These are phyloP conservation scores for Bombyx mandarina DNA, from an alignment of 1,140 invertebrate species.

Conservation along the genomic window DNA sequence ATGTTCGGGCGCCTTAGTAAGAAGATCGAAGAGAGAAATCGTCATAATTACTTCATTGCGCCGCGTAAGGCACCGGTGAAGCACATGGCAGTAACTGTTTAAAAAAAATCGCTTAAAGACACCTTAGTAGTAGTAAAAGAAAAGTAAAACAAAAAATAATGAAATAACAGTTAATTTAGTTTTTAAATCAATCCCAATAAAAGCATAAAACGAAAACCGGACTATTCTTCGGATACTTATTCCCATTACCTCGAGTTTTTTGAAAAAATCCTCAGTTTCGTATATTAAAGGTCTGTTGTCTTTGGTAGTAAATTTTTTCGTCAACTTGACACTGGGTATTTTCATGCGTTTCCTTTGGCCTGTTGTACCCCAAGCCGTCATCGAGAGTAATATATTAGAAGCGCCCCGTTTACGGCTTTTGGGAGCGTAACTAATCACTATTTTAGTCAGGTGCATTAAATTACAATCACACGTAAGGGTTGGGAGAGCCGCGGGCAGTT, in stretches of 20 bases:
- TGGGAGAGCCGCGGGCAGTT: constrained; percentile 18
- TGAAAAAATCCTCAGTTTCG: constrained; percentile 56
- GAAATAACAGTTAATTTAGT: too few relatives aligned
- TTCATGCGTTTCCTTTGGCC: constrained; percentile 43
- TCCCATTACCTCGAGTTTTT: constrained; percentile 50
- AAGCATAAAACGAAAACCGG: too few relatives aligned
- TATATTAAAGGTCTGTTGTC: constrained; percentile 23
- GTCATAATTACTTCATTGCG: too few relatives aligned
- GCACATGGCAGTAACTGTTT: too few relatives aligned
- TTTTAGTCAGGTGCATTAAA: constrained; percentile 44
- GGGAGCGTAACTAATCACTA: constrained; percentile 45
- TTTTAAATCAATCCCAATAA: too few relatives aligned
- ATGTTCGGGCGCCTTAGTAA: too few relatives aligned
- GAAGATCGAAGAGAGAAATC: too few relatives aligned
- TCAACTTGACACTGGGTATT: constrained; percentile 29
- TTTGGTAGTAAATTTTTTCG: constrained; percentile 28
- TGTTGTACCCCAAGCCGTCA: constrained; percentile 36
- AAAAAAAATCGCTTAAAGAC: too few relatives aligned
- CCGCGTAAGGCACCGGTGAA: too few relatives aligned
- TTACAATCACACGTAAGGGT: constrained; percentile 35
- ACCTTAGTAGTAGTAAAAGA: too few relatives aligned
- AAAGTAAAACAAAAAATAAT: too few relatives aligned
- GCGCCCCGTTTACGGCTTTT: constrained; percentile 41
- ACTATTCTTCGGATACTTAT: too few relatives aligned
- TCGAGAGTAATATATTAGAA: constrained; percentile 43